Base-by-base conservation (phyloP, 2,113 vertebrate genomes). In the Rhadina sibilatrix region DNA sequence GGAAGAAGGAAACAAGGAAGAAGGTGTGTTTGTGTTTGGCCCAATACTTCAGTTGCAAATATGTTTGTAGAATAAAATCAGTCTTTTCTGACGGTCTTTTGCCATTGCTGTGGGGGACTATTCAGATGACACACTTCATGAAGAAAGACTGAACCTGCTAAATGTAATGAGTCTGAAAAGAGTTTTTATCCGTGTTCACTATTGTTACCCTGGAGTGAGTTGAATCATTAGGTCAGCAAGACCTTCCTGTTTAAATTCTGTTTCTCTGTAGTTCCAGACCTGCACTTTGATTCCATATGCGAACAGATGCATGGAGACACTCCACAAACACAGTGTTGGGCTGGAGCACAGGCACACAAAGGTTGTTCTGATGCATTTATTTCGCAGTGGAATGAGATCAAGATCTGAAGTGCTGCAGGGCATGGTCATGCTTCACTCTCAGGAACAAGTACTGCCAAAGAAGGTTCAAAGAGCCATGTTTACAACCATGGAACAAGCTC, bases 391-490 rank as follows among this genome's bases (percentile, higher is more conserved):
- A 78, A 64, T 35, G 69, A 74, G 91, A 82, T 52, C 33, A 44
- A 63, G 83, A 86, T 52, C 33, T 5, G 2, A 93, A 77, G 40
- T 76, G 66, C 78, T 82, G 61, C 57, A 76, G 77, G 54, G 61
- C 70, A 85, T 14, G 57, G 93, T 69, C 87, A 54, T 18, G 9
- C 54, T 83, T 89, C 70, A 50, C 59, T 77, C 87, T 91, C 57
- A 83, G 81, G 87, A 94, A 12, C 38, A 78, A 83, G 57, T 42
- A 57, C 65, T 96, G 89, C 89, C 78, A 87, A 42, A 87, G 40
- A 42, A 84, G 40, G 66, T 89, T 94, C 78, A 91, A 82, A 91
- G 70, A 85, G 46, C 70, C 74, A 33, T 59, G 84, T 90, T 95
- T 91, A 90, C 89, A 85, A 33, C 27, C 61, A 65, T 25, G 75